phyloP scores from a whole-genome alignment of 2,113 vertebrate genomes.

The Meleagris gallopavo region DNA sequence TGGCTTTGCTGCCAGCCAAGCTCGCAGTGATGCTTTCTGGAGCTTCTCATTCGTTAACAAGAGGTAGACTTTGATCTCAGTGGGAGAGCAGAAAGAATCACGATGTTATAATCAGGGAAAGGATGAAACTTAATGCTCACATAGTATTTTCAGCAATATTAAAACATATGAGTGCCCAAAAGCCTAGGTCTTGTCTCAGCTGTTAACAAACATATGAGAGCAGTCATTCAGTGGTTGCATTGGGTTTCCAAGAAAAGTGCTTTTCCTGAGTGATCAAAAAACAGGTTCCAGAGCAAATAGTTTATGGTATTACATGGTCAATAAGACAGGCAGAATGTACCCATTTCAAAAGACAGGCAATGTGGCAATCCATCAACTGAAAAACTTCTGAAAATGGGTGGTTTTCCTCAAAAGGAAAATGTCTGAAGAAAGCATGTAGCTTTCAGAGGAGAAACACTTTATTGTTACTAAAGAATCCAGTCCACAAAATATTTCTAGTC shows the following conservation, averaged over 20 bases:
- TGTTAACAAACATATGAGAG: slow-evolving; percentile 8
- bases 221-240: neutral
- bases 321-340: slow-evolving; percentile 42
- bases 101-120: neutral
- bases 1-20: slow-evolving; percentile 39
- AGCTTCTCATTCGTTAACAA: slow-evolving; percentile 25
- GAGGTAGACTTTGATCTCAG: slow-evolving; percentile 33
- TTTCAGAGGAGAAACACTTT: slow-evolving; percentile 60
- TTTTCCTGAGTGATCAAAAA: neutral
- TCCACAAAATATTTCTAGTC: slow-evolving; percentile 52
- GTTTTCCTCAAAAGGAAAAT: slow-evolving; percentile 61
- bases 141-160: slow-evolving; percentile 20
- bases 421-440: slow-evolving; percentile 66
- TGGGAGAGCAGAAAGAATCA: neutral
- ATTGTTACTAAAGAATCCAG: slow-evolving; percentile 65
- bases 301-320: neutral
- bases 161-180: neutral
- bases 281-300: neutral
- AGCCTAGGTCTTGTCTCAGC: neutral
- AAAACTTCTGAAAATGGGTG: slow-evolving; percentile 60
- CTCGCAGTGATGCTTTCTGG: slow-evolving; percentile 65
- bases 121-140: neutral
- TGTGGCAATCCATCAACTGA: slow-evolving; percentile 59
- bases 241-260: neutral
- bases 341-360: neutral